These are phyloP conservation scores for Priocnemis perturbator DNA, from an alignment of 2,888 invertebrate genomes.

Conservation along the genomic window DNA sequence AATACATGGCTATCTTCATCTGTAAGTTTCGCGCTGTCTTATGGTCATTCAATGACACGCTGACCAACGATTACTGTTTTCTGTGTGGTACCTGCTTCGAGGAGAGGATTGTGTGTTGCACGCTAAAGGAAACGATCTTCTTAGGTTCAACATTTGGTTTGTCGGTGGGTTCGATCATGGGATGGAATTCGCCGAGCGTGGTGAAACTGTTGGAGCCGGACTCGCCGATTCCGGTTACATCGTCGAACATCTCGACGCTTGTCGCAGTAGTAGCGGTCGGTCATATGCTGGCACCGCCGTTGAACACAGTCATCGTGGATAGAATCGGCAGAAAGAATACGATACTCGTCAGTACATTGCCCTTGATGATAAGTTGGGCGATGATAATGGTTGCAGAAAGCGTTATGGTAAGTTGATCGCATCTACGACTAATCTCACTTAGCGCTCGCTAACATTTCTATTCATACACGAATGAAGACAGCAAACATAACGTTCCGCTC, in stretches of 20 bases:
- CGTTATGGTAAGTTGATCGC: slow-evolving; percentile 51
- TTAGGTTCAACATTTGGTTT: slow-evolving; percentile 32
- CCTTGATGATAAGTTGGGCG: slow-evolving; percentile 52
- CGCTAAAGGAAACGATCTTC: slow-evolving; percentile 9
- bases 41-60: too few species aligned
- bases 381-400: slow-evolving; percentile 51
- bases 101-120: too few species aligned
- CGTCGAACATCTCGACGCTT: slow-evolving; percentile 54
- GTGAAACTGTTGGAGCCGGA: slow-evolving; percentile 52
- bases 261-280: slow-evolving; percentile 53
- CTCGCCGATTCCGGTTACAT: slow-evolving; percentile 52
- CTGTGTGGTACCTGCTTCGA: too few species aligned
- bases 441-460: too few species aligned
- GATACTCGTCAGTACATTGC: slow-evolving; percentile 51
- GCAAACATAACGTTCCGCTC: too few species aligned
- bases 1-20: slow-evolving; percentile 52
- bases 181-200: slow-evolving; percentile 62
- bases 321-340: slow-evolving; percentile 57
- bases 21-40: slow-evolving; percentile 47
- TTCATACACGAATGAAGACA: too few species aligned
- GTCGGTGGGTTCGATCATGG: slow-evolving; percentile 49
- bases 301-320: slow-evolving; percentile 53
- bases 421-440: too few species aligned
- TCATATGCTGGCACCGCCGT: slow-evolving; percentile 48
- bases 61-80: too few species aligned